Evolutionary conservation across 1,140 invertebrate genomes (phyloP), one percentile per base, ranked within the genome.

Genomic region (Sinella curviseta): DNA sequence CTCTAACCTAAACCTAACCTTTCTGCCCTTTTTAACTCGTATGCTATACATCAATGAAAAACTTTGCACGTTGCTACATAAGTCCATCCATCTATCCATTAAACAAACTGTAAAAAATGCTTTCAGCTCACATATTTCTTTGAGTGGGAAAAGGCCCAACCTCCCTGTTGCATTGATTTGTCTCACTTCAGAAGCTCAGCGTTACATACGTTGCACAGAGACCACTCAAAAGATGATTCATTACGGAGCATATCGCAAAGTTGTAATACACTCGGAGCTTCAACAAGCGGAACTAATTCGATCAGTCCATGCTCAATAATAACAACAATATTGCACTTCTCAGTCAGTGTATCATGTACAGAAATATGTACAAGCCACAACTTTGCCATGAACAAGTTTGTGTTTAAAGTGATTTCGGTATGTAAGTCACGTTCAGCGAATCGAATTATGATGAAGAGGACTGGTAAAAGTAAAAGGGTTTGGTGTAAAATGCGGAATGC

Each of bases 271-370:
- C 65, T 70, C 31, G 26, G 14, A 33, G 28, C 65, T 33, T 70
- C 65, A 70, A 70, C 65, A 70, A 70, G 8, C 65, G 65, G 65
- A 70, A 70, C 65, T 70, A 70, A 70, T 30, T 70, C 31, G 65
- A 70, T 70, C 65, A 70, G 65, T 14, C 31, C 26, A 70, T 70
- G 31, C 65, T 33, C 65, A 70, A 70, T 70, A 70, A 31, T 31
- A 65, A 65, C 26, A 70, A 70, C 65, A 70, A 70, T 70, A 70
- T 70, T 70, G 65, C 65, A 70, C 65, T 70, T 70, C 1, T 65
- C 24, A 26, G 39, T 48, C 20, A 48, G 39, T 20, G 8, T 8
- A 20, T 20, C 8, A 48, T n/a, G n/a, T n/a, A n/a, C n/a, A n/a
- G n/a, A n/a, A n/a, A n/a, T n/a, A n/a, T n/a, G n/a, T n/a, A n/a